Evolutionary conservation across 1,140 invertebrate species (phyloP).

Genomic region (Conus ventricosus): DNA sequence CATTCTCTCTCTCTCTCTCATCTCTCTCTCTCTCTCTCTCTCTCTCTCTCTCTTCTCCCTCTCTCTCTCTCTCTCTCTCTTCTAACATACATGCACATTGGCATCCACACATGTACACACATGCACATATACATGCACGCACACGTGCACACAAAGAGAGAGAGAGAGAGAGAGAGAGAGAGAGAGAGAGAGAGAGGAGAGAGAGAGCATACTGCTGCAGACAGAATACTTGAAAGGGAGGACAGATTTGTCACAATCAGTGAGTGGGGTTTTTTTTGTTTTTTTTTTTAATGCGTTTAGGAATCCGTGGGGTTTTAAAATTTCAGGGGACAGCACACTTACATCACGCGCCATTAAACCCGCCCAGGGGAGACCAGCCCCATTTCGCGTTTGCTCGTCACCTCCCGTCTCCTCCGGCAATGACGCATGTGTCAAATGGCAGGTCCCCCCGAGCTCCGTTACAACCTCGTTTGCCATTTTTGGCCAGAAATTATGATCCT

Average conservation of each 20-base stretch:
- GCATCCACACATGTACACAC: background rate
- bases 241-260: background rate
- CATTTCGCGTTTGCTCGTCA: background rate
- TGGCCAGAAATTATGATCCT: background rate
- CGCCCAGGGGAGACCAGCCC: background rate
- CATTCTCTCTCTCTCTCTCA: background rate
- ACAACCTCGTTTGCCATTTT: background rate
- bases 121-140: background rate
- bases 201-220: no score
- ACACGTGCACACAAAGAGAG: background rate
- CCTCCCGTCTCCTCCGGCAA: background rate
- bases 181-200: no score
- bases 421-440: background rate
- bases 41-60: background rate
- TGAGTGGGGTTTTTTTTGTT: background rate
- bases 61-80: background rate
- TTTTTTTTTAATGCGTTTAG: background rate
- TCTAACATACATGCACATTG: background rate
- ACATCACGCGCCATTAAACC: background rate
- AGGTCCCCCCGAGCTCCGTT: background rate
- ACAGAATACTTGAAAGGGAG: background rate
- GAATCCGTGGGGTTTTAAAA: background rate
- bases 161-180: no score
- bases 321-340: background rate
- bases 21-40: background rate